Evolutionary conservation across 2,888 invertebrate genomes (phyloP), one percentile per base, ranked within the genome.

Genomic region (Drosophila macrospina): DNA sequence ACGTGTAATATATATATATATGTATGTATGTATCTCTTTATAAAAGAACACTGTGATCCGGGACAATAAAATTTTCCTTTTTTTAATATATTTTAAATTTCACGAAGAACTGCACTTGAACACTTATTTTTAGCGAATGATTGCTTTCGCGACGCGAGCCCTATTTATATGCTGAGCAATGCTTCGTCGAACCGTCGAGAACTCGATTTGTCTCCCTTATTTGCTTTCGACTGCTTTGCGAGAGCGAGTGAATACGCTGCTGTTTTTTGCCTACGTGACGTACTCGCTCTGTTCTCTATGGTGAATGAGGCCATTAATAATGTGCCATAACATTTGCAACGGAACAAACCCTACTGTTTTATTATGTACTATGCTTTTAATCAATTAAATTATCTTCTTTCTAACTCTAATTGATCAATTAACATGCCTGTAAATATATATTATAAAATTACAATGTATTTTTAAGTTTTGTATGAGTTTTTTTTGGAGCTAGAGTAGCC

Each of bases 81-180:
- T 16, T 50, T 13, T 32, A 15, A 37, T 8, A 20, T 56, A 24
- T 15, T 51, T 50, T 32, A 13, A 10, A 13, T 36, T 61, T 67
- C 55, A 69, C 77, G 4, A 0, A 42, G 55, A 76, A 65, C 66
- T 67, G 44, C 77, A 88, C 86, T 88, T 68, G 11, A 54, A 24
- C 86, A 83, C 83, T 76, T 62, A 44, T 64, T n/a, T 56, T 63
- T 69, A 50, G 26, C 64, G 71, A 88, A 59, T 83, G 86, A 39
- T 10, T 15, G 44, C 1, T 7, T 30, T n/a, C 42, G 6, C 5
- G 5, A 13, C 6, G 54, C 4, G 32, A 5, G 45, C 60, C 54
- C 34, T 88, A 85, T 83, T 82, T 83, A 83, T 83, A 83, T 66
- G 16, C 51, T 7, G 26, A 13, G 20, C 34, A 11, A 45, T 42